A percentile compares a stretch with the other conserved stretches of the same genome.
These are phyloP conservation scores for Tarsius wallacei DNA, from an alignment of 2,797 vertebrate genomes.

Conservation along the genomic window DNA sequence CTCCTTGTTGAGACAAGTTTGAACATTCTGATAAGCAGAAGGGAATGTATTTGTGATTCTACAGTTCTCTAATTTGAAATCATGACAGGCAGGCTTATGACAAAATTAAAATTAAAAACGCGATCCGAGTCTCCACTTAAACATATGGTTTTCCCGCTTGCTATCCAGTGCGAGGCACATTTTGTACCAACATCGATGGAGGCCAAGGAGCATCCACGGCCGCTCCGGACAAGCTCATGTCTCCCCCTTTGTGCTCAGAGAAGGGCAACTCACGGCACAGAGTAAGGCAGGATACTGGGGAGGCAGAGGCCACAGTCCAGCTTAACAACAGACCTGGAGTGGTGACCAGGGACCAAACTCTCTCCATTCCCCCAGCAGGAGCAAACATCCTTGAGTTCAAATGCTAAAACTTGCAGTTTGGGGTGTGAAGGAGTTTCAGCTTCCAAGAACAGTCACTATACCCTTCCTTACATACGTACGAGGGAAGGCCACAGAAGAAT, in stretches of 20 bases:
- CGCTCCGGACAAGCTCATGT: background rate
- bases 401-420: conserved; percentile 5
- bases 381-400: conserved; percentile 61
- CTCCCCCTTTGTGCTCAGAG: background rate
- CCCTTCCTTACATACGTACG: conserved; percentile 20
- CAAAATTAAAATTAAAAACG: conserved; percentile 68
- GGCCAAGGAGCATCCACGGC: conserved; percentile 1
- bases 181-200: background rate
- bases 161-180: background rate
- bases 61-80: conserved; percentile 68
- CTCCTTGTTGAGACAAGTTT: conserved; percentile 17
- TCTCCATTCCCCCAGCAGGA: conserved; percentile 29
- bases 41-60: background rate
- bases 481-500: background rate
- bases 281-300: background rate
- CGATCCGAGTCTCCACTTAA: conserved; percentile 53
- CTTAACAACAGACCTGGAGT: background rate
- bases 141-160: conserved; percentile 9
- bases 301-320: background rate
- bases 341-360: background rate
- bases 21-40: conserved; percentile 16
- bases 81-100: conserved; percentile 62
- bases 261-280: background rate
- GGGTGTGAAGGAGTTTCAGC: background rate
- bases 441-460: background rate